A percentile compares a stretch with the other conserved stretches of the same genome.
Conservation (phyloP, 2,888 invertebrate species). For the Hoplodrina ambigua region DNA sequence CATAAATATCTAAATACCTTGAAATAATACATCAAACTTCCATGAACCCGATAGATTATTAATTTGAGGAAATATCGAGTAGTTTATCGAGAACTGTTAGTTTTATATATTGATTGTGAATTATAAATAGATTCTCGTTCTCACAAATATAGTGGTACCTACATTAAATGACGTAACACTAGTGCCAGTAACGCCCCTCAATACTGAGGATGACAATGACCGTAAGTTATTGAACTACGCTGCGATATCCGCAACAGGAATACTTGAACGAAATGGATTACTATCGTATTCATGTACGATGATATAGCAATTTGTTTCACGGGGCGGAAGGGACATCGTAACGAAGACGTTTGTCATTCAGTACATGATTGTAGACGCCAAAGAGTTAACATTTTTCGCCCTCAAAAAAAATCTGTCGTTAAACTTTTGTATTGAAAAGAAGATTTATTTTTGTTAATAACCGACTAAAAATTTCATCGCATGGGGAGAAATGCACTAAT, state of each 20-base stretch:
- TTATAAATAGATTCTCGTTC: slow-evolving; percentile 41
- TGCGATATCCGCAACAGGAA: slow-evolving; percentile 31
- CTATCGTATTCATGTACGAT: slow-evolving; percentile 25
- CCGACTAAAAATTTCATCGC: no score
- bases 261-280: slow-evolving; percentile 29
- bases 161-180: slow-evolving; percentile 36
- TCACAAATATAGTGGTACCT: slow-evolving; percentile 22
- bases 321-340: no score
- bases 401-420: no score
- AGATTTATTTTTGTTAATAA: no score
- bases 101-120: slow-evolving; percentile 48
- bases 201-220: slow-evolving; percentile 35
- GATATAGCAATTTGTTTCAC: slow-evolving; percentile 10
- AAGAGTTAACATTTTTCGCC: no score
- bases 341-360: no score
- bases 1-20: slow-evolving; percentile 2
- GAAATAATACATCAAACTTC: slow-evolving; percentile 15
- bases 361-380: no score
- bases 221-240: slow-evolving; percentile 44
- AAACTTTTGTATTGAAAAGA: no score
- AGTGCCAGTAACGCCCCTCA: slow-evolving; percentile 38
- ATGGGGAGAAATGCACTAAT: no score
- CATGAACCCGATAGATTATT: slow-evolving; percentile 18
- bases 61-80: slow-evolving; percentile 39
- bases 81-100: slow-evolving; percentile 16